Conservation (phyloP, 2,888 invertebrate species). For the Macrosiphum euphorbiae region DNA sequence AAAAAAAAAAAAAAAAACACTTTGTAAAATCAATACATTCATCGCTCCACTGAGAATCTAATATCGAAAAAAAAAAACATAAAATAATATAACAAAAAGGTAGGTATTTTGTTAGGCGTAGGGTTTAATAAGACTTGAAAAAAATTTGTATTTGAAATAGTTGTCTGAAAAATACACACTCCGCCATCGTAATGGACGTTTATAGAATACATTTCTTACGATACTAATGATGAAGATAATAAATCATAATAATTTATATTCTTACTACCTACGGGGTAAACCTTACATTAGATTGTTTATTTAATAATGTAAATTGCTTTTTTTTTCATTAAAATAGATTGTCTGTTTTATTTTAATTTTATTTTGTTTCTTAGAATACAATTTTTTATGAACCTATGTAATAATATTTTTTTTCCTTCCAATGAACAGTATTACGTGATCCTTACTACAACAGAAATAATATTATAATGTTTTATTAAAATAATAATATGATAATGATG, state of each 20-base stretch:
- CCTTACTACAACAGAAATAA: not conserved
- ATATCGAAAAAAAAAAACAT: not conserved
- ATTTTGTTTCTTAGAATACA: not conserved
- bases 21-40: too few species aligned
- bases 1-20: too few species aligned
- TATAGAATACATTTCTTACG: not conserved
- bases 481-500: not conserved
- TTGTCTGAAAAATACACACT: not conserved
- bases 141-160: not conserved
- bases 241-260: not conserved
- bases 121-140: not conserved
- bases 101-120: not conserved
- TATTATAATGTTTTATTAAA: not conserved
- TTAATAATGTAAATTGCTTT: slow-evolving; percentile 19
- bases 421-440: not conserved
- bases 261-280: not conserved
- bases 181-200: not conserved
- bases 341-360: not conserved
- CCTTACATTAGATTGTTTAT: slow-evolving; percentile 23
- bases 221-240: slow-evolving; percentile 15
- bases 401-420: not conserved
- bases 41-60: too few species aligned
- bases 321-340: slow-evolving; percentile 20
- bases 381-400: not conserved
- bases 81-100: not conserved